Conservation (phyloP, 2,113 vertebrate genomes). For the Saccopteryx leptura region DNA sequence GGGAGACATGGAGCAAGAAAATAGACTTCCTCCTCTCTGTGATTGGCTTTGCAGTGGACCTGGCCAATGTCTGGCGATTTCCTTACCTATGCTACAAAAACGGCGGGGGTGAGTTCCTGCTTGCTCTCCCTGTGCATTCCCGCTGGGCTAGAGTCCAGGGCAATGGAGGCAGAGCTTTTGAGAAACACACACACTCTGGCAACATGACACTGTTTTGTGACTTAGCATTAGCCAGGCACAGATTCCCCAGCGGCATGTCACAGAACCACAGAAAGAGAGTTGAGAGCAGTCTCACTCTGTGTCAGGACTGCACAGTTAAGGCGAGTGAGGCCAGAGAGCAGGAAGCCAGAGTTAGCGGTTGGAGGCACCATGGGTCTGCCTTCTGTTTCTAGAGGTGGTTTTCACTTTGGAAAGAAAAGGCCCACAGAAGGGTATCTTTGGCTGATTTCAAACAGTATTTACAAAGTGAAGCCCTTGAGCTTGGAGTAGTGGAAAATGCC, state of each 20-base stretch:
- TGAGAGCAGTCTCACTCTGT: rapidly evolving
- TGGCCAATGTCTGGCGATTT: slow-evolving; percentile 96
- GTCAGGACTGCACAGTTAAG: rapidly evolving
- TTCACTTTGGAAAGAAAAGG: neutral
- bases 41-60: slow-evolving; percentile 94
- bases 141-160: neutral
- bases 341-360: rapidly evolving
- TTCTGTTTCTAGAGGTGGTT: neutral
- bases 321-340: rapidly evolving
- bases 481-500: no score
- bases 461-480: neutral
- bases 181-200: neutral
- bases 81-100: slow-evolving; percentile 97
- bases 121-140: rapidly evolving
- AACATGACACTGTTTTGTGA: no score
- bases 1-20: slow-evolving; percentile 96
- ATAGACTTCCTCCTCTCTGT: slow-evolving; percentile 95
- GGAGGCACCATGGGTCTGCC: no score
- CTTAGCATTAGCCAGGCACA: rapidly evolving
- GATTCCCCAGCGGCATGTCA: neutral
- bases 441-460: rapidly evolving
- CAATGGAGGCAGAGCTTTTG: neutral
- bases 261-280: rapidly evolving
- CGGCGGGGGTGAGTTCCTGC: slow-evolving; percentile 91
- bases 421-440: neutral